Base-by-base conservation (phyloP, 2,113 vertebrate genomes). In the Cinclus cinclus region DNA sequence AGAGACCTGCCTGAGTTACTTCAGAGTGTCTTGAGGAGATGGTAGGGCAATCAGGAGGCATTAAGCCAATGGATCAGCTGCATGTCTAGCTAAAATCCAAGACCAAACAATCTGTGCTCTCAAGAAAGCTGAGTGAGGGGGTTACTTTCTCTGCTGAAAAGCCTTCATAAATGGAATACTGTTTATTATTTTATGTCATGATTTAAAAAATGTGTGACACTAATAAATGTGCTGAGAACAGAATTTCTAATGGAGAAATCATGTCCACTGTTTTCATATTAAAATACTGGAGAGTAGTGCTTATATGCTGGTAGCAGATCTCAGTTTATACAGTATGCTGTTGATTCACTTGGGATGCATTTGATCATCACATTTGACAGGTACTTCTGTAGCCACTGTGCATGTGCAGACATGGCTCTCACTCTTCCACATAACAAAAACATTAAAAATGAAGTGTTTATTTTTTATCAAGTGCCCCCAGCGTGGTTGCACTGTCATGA, bases 401-500 rank as follows among this genome's bases (percentile, higher is more conserved):
- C 44, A 47, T 1, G 0, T 33, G 46, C 27, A 64, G 37, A 37
- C 3, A 0, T 59, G 69, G 28, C 77, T 68, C 15, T 77, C 83
- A 44, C 2, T 2, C 23, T 78, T 52, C 20, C 39, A 28, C 0
- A 0, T 68, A 4, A 4, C 8, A n/a, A 35, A 73, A 55, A 12
- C 3, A 50, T 50, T 50, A 50, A 50, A 50, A 50, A 50, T 50
- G 9, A 17, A 62, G 47, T 70, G 24, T 53, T 77, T 28, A 5
- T 55, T 70, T 28, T 81, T 60, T 50, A 50, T 44, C 1, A 1
- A 56, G 41, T 75, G 44, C 19, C 21, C 10, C 15, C 37, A 59
- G 30, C 1, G 0, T 0, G 1, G 46, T 67, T 52, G n/a, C 19
- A 7, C 19, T 55, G n/a, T 31, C 5, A 0, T 7, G 31, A 49